A percentile compares a stretch with the other conserved stretches of the same genome.
These are phyloP conservation scores for Crocodylus rhombifer DNA, from an alignment of 2,797 vertebrate genomes.

Conservation along the genomic window DNA sequence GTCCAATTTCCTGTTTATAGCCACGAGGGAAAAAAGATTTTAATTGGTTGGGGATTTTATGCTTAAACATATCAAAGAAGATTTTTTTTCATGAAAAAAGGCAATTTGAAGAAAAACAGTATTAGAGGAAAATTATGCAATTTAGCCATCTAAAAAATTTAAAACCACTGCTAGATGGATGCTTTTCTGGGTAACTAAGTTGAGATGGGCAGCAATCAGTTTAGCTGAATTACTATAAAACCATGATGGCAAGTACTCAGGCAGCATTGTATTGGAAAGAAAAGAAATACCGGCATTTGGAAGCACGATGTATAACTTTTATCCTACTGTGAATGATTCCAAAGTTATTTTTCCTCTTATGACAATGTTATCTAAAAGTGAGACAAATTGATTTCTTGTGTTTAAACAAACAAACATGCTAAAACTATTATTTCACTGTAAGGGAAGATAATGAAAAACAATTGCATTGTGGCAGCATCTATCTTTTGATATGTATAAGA, in stretches of 20 bases:
- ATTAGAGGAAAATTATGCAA: background rate
- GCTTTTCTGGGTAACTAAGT: background rate
- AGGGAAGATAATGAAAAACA: background rate
- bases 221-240: background rate
- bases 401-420: background rate
- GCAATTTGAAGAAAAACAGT: background rate
- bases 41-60: background rate
- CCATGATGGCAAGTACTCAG: background rate
- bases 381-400: background rate
- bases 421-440: background rate
- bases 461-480: background rate
- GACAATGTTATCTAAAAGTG: background rate
- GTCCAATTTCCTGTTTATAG: background rate
- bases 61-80: background rate
- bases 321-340: background rate
- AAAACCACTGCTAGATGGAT: background rate
- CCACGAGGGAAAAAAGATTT: background rate
- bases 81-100: conserved; percentile 12
- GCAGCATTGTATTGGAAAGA: background rate
- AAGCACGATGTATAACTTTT: background rate
- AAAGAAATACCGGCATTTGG: background rate
- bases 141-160: background rate
- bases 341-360: background rate
- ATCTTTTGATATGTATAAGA: background rate
- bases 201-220: background rate